Base-by-base conservation (phyloP, 1,140 invertebrate species). In the Calliphora vicina region DNA sequence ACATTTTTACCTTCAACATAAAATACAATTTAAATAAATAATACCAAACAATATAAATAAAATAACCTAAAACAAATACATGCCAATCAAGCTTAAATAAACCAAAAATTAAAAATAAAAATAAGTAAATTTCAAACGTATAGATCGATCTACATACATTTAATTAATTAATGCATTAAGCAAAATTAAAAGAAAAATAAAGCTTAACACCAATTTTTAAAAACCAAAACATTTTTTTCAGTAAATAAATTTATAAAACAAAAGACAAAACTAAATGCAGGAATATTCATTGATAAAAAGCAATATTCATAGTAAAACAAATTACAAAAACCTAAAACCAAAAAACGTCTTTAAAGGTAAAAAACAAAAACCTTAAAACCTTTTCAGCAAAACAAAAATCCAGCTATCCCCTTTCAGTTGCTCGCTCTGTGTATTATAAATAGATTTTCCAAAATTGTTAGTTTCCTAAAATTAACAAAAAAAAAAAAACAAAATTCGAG, bases 141-240 rank as follows among this genome's bases (percentile, higher is more conserved):
- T 17, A 57, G 15, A 57, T 15, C 50, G n/a, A 57, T n/a, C 13
- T 57, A 57, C 45, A 57, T 57, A 67, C 61, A 67, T 67, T 67
- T 20, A 67, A 10, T 50, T 50, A 17, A 13, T 17, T 15, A 50
- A 50, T 50, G 35, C 35, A 20, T 67, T 67, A 67, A 25, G 17
- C 61, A 23, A 23, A 9, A 67, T 5, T 12, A 67, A 67, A 23
- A 67, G 25, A 9, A 25, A 67, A 23, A 67, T 23, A 67, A 67
- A 67, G 61, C 61, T 67, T 67, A 67, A 67, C 61, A 67, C 61
- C 61, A 67, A 67, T 67, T 67, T 67, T 67, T 25, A 67, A 67
- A 23, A 57, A 57, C n/a, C 15, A 57, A 57, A 57, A 57, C n/a
- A 6, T 67, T 67, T 57, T 57, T 57, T 67, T 67, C 61, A 57